A percentile compares a stretch with the other conserved stretches of the same genome.
These are phyloP conservation scores for Sinocyclocheilus rhinocerous DNA, from an alignment of 2,113 vertebrate species.

Conservation along the genomic window DNA sequence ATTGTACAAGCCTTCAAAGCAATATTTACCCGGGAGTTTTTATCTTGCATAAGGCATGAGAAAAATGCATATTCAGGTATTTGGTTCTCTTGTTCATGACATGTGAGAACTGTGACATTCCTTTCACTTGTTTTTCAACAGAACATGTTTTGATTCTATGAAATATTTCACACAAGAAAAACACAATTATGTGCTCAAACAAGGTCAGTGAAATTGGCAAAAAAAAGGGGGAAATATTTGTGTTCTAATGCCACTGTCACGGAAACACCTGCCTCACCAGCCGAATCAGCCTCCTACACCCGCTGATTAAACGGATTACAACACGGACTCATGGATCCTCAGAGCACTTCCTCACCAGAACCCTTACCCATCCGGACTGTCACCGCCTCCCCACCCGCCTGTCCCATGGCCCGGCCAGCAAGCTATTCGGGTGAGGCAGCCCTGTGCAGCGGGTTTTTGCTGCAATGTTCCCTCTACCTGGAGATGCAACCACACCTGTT, in stretches of 20 bases:
- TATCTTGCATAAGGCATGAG: conserved; percentile 4
- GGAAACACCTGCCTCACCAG: too few species aligned
- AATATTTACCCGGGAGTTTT: conserved; percentile 19
- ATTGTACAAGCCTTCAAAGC: neutral
- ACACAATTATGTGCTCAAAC: neutral
- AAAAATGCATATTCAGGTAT: conserved; percentile 18
- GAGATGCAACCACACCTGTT: too few species aligned
- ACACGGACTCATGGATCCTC: too few species aligned
- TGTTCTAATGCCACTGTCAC: neutral
- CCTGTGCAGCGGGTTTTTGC: too few species aligned
- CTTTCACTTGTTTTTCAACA: conserved; percentile 11
- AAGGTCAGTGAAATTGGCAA: neutral
- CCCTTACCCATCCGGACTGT: too few species aligned
- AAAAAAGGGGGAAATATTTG: neutral
- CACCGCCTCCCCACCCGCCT: too few species aligned
- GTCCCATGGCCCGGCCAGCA: too few species aligned
- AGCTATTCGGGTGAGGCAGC: too few species aligned
- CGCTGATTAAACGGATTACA: too few species aligned
- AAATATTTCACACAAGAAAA: conserved; percentile 16
- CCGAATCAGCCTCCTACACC: too few species aligned
- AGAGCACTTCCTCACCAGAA: too few species aligned
- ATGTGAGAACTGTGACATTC: neutral
- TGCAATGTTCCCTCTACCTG: too few species aligned
- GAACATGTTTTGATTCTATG: neutral
- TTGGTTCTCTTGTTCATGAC: neutral